Evolutionary conservation across 2,113 vertebrate genomes (phyloP).

Genomic region (Prunella fulvescens): DNA sequence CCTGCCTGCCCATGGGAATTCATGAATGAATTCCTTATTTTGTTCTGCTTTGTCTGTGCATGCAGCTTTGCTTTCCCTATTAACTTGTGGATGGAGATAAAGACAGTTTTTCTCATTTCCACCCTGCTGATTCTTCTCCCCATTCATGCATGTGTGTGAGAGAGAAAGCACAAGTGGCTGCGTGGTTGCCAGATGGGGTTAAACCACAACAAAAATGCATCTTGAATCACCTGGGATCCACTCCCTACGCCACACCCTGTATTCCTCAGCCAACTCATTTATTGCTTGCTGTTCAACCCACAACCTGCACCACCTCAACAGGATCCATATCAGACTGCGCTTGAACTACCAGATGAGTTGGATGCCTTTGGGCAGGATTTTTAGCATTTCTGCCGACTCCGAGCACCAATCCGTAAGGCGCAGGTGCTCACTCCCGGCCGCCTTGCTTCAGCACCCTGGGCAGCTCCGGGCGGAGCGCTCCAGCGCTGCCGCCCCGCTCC

Average conservation of each 20-base stretch:
- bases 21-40: background rate
- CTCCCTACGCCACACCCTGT: background rate
- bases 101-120: background rate
- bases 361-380: no score
- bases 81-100: no score
- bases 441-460: background rate
- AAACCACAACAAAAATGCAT: background rate
- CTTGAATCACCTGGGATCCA: background rate
- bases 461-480: background rate
- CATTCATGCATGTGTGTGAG: rapidly evolving
- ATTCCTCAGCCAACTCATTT: background rate
- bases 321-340: background rate
- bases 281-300: background rate
- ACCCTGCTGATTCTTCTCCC: background rate
- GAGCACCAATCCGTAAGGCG: rapidly evolving
- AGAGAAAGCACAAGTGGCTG: background rate
- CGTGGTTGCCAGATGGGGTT: background rate
- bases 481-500: background rate
- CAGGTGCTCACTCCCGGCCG: rapidly evolving
- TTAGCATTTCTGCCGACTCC: rapidly evolving
- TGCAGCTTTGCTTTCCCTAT: background rate
- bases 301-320: background rate
- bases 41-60: background rate
- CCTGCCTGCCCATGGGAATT: rapidly evolving
- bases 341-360: rapidly evolving